A percentile compares a stretch with the other conserved stretches of the same genome.
Evolutionary conservation across 2,888 invertebrate species (phyloP).

Genomic region (Bibio marci): DNA sequence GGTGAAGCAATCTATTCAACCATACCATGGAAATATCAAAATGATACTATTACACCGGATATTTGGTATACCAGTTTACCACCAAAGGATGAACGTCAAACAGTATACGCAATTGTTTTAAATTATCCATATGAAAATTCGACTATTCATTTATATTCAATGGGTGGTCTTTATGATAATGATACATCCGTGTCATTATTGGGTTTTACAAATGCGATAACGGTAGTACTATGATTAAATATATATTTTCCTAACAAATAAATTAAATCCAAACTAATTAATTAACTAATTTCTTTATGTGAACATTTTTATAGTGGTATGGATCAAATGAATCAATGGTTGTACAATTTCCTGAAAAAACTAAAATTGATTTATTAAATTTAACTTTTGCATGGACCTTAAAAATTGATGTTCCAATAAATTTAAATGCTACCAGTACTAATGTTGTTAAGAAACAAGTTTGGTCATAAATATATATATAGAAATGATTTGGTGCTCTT

Average conservation of each 20-base stretch:
- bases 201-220: slow-evolving; percentile 28
- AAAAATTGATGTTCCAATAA: slow-evolving; percentile 17
- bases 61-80: slow-evolving; percentile 54
- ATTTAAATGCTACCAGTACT: too few relatives aligned
- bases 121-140: slow-evolving; percentile 46
- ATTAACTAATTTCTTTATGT: slow-evolving; percentile 6
- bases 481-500: too few relatives aligned
- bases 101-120: slow-evolving; percentile 50
- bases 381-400: slow-evolving; percentile 26
- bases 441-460: too few relatives aligned
- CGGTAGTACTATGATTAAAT: slow-evolving; percentile 13
- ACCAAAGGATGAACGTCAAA: not conserved
- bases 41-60: slow-evolving; percentile 50
- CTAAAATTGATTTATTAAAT: slow-evolving; percentile 21
- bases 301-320: slow-evolving; percentile 17
- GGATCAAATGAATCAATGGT: slow-evolving; percentile 15
- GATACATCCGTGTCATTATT: slow-evolving; percentile 31
- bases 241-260: slow-evolving; percentile 18
- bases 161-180: slow-evolving; percentile 19
- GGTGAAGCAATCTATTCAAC: slow-evolving; percentile 74
- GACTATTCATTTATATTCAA: slow-evolving; percentile 32
- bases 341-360: slow-evolving; percentile 23
- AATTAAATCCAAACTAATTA: slow-evolving; percentile 5
- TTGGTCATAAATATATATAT: too few relatives aligned
- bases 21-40: slow-evolving; percentile 64